Conservation (phyloP, 2,113 vertebrate species). For the Pycnonotus jocosus region DNA sequence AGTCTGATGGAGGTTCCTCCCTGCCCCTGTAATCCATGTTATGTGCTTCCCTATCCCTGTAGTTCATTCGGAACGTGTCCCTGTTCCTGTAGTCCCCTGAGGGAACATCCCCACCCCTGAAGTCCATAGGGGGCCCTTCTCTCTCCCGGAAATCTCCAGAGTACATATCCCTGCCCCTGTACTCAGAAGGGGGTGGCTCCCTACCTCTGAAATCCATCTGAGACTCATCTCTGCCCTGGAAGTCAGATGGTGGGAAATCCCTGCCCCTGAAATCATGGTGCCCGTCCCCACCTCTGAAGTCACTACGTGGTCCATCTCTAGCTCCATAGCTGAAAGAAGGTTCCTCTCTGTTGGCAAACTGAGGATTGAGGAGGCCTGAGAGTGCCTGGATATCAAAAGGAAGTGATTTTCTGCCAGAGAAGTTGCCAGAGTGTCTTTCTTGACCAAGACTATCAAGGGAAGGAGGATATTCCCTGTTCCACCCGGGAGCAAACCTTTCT, state of each 20-base stretch:
- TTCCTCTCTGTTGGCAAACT: slow-evolving; percentile 82
- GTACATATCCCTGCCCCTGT: slow-evolving; percentile 62
- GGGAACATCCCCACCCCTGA: slow-evolving; percentile 77
- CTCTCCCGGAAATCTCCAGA: slow-evolving; percentile 72
- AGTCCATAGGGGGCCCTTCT: slow-evolving; percentile 75
- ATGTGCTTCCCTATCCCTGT: slow-evolving; percentile 80
- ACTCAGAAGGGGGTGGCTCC: slow-evolving; percentile 57
- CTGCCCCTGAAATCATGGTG: slow-evolving; percentile 72
- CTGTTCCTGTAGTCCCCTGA: slow-evolving; percentile 77
- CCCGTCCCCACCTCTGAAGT: slow-evolving; percentile 78
- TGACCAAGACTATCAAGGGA: slow-evolving; percentile 84
- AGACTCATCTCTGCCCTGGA: slow-evolving; percentile 71
- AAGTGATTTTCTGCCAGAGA: slow-evolving; percentile 84
- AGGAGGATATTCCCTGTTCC: slow-evolving; percentile 81
- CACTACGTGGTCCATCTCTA: slow-evolving; percentile 79
- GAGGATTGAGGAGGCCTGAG: slow-evolving; percentile 74
- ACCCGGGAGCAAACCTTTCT: slow-evolving; percentile 83
- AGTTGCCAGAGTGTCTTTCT: slow-evolving; percentile 86
- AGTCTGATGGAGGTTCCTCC: slow-evolving; percentile 79
- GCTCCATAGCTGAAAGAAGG: slow-evolving; percentile 83
- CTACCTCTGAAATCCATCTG: slow-evolving; percentile 76
- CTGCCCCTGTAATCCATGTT: slow-evolving; percentile 83
- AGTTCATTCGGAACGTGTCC: slow-evolving; percentile 79
- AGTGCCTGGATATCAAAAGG: slow-evolving; percentile 82
- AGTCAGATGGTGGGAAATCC: slow-evolving; percentile 72